Evolutionary conservation across 2,888 invertebrate genomes (phyloP), one percentile per base, ranked within the genome.

Genomic region (Idaea biselata): DNA sequence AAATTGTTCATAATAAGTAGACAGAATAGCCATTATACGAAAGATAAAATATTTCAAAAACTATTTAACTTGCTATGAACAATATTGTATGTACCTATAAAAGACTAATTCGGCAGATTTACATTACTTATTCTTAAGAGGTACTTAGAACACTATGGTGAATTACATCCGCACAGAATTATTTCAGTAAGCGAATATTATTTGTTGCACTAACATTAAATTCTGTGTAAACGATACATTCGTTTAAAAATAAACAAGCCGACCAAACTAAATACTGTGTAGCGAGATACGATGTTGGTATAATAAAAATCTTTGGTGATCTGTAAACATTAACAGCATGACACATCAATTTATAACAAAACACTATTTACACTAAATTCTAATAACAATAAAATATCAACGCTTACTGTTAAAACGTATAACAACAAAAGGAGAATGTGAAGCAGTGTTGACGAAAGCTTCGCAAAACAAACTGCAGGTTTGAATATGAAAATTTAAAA

Each of bases 31-130:
- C 77, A 77, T 79, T 81, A 76, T 75, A 79, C 75, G 79, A 80
- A 82, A 81, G 76, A 78, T 75, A 79, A 83, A 87, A 87, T 79
- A 81, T 79, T 72, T 86, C 87, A 77, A 87, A 86, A 89, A 85
- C 83, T 86, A 84, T 83, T 78, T 73, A 73, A 77, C 75, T 75
- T 72, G 74, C 69, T 78, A 82, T 80, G 78, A 81, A 79, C 74
- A 81, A 73, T 78, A 77, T 74, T 73, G 73, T 73, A 75, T 74
- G 76, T 80, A 78, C 80, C 87, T 87, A 87, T 85, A 84, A 84
- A 85, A 86, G 82, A 87, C 87, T 91, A 90, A 90, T 90, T 90
- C 91, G 90, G 91, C 86, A 87, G 83, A 86, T 85, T 73, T 81
- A 79, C 68, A 75, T 80, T 80, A 79, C 75, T 80, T 81, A 80